Base-by-base conservation (phyloP, 2,797 vertebrate species). In the Hozukius guyotensis region DNA sequence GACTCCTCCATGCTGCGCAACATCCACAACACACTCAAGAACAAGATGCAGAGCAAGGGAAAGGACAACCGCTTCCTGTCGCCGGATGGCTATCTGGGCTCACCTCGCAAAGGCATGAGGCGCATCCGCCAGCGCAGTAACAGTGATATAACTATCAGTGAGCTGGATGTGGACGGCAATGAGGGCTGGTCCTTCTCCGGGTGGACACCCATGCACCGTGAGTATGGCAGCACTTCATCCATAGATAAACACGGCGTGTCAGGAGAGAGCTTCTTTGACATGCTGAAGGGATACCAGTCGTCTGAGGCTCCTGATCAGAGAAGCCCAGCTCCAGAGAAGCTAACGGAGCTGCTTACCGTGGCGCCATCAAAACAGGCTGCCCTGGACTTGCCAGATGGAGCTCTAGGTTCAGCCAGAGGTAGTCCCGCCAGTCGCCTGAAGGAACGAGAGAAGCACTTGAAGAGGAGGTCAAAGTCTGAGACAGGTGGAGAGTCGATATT, bases 401-500 rank as follows among this genome's bases (percentile, higher is more conserved):
- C 97, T 66, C 74, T 93, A 56, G 94, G 93, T 38, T 89, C 93
- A 20, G 94, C 96, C 62, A 95, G 97, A 73, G 98, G 98, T 42
- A 99, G 97, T 80, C 97, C 98, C 18, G 96, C 96, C 16, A 96
- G 97, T 91, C 96, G 98, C 18, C 96, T 99, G 72, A 99, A 99
- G 87, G 99, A 99, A 79, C 92, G 98, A 88, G 98, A 99, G 91
- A 99, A 99, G 90, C 98, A 98, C 86, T 96, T 99, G 75, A 99
- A 99, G 90, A 96, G 98, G 75, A 97, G 99, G 61, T 99, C 98
- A 65, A 99, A 99, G 89, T 99, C 99, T 0, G 99, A 99, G 93
- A 99, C 99, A 0, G 99, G 99, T 13, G 98, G 99, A 68, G 98
- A 98, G 13, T 99, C 98, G 27, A 99, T 99, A 93, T 99, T 99